phyloP scores from a whole-genome alignment of 1,140 invertebrate species.

The Potamilus streckersoni region DNA sequence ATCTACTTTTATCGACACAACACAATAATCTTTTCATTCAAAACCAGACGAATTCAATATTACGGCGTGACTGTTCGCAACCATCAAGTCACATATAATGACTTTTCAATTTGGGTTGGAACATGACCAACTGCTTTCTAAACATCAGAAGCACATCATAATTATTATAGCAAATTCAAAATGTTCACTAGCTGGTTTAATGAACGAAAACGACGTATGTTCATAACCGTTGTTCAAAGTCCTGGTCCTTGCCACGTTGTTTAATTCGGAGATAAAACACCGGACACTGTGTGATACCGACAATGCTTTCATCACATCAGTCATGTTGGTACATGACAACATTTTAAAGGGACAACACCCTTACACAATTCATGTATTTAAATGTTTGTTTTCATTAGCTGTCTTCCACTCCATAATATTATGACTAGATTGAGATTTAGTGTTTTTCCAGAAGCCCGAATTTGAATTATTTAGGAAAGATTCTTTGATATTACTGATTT shows the following conservation, averaged over 20 bases:
- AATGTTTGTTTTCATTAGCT: slow-evolving; percentile 1
- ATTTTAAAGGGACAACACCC: not conserved
- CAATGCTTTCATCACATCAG: slow-evolving; percentile 14
- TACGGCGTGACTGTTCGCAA: slow-evolving; percentile 23
- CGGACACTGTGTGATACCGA: slow-evolving; percentile 12
- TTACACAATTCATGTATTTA: not conserved
- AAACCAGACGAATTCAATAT: slow-evolving; percentile 14
- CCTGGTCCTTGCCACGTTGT: slow-evolving; percentile 11
- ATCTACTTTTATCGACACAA: slow-evolving; percentile 10
- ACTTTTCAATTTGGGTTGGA: slow-evolving; percentile 15
- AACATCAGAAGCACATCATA: slow-evolving; percentile 15
- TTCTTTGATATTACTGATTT: too few relatives aligned
- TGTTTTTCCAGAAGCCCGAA: too few relatives aligned
- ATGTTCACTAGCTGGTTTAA: slow-evolving; percentile 27
- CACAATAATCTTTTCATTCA: slow-evolving; percentile 8
- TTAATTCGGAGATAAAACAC: not conserved
- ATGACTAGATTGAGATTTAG: too few relatives aligned
- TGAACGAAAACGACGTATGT: slow-evolving; percentile 14
- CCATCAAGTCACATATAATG: slow-evolving; percentile 5
- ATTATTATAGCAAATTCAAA: slow-evolving; percentile 19
- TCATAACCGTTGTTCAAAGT: slow-evolving; percentile 3
- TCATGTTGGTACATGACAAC: not conserved
- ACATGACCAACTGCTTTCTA: slow-evolving; percentile 9
- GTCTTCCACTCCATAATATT: too few relatives aligned
- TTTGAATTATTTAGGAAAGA: too few relatives aligned